A percentile compares a stretch with the other conserved stretches of the same genome.
phyloP scores from a whole-genome alignment of 1,140 invertebrate species.

The Oryctes rhinoceros region DNA sequence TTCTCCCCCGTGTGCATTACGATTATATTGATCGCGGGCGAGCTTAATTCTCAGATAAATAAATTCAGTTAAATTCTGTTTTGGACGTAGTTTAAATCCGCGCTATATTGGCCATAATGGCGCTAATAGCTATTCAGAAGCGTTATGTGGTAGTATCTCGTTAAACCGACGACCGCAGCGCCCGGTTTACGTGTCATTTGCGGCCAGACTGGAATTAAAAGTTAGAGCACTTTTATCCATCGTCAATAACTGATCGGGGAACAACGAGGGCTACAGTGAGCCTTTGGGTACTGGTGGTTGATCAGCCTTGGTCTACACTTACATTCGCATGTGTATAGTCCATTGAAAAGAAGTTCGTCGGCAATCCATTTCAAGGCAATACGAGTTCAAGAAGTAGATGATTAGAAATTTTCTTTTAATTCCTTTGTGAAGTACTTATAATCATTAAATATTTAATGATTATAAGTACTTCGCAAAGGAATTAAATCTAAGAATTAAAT shows the following conservation, averaged over 20 bases:
- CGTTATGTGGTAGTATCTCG: constrained; percentile 59
- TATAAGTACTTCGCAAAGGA: too few relatives aligned
- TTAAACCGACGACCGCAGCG: constrained; percentile 58
- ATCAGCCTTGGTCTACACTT: too few relatives aligned
- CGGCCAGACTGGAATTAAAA: constrained; percentile 59
- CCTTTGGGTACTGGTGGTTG: background rate
- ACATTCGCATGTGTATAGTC: too few relatives aligned
- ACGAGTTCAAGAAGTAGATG: too few relatives aligned
- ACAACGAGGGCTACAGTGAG: background rate
- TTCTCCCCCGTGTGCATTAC: constrained; percentile 1
- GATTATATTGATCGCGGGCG: constrained; percentile 32
- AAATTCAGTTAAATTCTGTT: constrained; percentile 42
- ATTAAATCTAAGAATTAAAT: too few relatives aligned
- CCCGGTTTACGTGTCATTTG: constrained; percentile 59
- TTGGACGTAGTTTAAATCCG: constrained; percentile 52
- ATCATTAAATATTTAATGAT: too few relatives aligned
- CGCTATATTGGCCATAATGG: constrained; percentile 57
- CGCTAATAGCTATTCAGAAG: constrained; percentile 56
- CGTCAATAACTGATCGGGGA: constrained; percentile 42
- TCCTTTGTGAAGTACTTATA: too few relatives aligned
- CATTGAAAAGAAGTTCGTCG: too few relatives aligned
- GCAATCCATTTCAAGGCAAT: too few relatives aligned
- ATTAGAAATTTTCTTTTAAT: too few relatives aligned
- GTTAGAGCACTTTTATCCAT: constrained; percentile 56
- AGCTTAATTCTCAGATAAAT: constrained; percentile 39